phyloP scores from a whole-genome alignment of 2,888 invertebrate genomes.

The Chalcosyrphus nemorum region DNA sequence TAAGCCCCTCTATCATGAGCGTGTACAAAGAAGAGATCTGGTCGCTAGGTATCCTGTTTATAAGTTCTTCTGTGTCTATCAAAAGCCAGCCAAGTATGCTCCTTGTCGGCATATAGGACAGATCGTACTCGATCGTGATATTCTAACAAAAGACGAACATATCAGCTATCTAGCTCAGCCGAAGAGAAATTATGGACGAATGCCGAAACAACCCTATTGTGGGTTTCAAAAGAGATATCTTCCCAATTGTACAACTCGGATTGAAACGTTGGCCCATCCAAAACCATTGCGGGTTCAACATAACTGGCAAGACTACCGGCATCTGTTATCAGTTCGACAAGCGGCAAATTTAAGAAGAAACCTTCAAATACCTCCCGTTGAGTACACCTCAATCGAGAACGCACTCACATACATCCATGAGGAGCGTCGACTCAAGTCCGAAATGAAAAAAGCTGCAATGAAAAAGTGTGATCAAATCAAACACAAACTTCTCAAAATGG shows the following conservation, averaged over 20 bases:
- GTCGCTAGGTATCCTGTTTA: conserved; percentile 74
- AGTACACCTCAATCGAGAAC: conserved; percentile 76
- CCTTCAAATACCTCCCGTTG: conserved; percentile 75
- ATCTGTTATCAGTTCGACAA: conserved; percentile 75
- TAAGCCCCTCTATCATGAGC: conserved; percentile 75
- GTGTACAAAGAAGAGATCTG: conserved; percentile 71
- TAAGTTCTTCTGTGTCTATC: conserved; percentile 76
- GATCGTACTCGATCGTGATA: conserved; percentile 79
- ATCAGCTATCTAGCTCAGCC: conserved; percentile 79
- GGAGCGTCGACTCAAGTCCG: conserved; percentile 77
- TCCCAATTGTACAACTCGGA: conserved; percentile 79
- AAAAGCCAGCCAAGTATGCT: conserved; percentile 74
- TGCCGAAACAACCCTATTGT: conserved; percentile 66
- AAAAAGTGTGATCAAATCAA: conserved; percentile 77
- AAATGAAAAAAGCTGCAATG: conserved; percentile 75
- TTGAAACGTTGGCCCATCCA: conserved; percentile 78
- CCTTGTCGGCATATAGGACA: conserved; percentile 79
- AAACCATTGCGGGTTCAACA: conserved; percentile 75
- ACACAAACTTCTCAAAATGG: conserved; percentile 33
- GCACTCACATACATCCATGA: conserved; percentile 79
- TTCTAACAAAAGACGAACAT: conserved; percentile 79
- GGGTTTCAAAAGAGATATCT: conserved; percentile 76
- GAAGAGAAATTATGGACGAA: conserved; percentile 75
- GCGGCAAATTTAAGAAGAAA: conserved; percentile 75
- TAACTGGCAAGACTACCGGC: conserved; percentile 75